phyloP scores from a whole-genome alignment of 2,797 vertebrate species.

The Scleropages formosus region DNA sequence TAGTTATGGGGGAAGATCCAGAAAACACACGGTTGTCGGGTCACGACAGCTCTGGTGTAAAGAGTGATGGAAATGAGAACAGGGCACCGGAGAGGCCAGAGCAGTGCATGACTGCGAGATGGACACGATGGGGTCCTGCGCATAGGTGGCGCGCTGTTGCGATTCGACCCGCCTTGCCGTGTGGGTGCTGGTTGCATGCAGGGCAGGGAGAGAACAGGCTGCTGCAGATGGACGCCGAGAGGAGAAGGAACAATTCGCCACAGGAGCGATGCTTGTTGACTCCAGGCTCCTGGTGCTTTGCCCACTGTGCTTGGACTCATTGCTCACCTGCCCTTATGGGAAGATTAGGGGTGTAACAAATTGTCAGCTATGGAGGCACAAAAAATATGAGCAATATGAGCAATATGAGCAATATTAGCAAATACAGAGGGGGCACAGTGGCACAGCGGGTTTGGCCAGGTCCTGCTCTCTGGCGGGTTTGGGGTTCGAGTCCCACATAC shows the following conservation, averaged over 20 bases:
- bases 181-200: not conserved
- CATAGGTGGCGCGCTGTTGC: not conserved
- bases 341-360: too few relatives aligned
- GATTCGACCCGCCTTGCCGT: not conserved
- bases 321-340: not conserved
- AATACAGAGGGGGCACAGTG: too few relatives aligned
- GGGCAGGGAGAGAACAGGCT: conserved; percentile 50
- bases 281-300: conserved; percentile 38
- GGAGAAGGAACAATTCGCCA: conserved; percentile 66
- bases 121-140: not conserved
- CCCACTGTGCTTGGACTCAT: not conserved
- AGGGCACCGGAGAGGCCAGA: not conserved
- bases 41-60: not conserved
- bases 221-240: conserved; percentile 69
- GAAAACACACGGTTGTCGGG: not conserved
- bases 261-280: conserved; percentile 56
- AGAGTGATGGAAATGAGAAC: not conserved
- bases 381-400: too few relatives aligned
- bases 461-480: too few relatives aligned
- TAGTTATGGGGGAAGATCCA: not conserved
- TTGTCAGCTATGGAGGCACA: too few relatives aligned
- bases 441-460: too few relatives aligned
- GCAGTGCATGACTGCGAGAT: not conserved
- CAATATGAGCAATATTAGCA: too few relatives aligned
- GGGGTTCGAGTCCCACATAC: too few relatives aligned